Evolutionary conservation across 2,797 vertebrate genomes (phyloP), one percentile per base, ranked within the genome.

Genomic region (Falco naumanni): DNA sequence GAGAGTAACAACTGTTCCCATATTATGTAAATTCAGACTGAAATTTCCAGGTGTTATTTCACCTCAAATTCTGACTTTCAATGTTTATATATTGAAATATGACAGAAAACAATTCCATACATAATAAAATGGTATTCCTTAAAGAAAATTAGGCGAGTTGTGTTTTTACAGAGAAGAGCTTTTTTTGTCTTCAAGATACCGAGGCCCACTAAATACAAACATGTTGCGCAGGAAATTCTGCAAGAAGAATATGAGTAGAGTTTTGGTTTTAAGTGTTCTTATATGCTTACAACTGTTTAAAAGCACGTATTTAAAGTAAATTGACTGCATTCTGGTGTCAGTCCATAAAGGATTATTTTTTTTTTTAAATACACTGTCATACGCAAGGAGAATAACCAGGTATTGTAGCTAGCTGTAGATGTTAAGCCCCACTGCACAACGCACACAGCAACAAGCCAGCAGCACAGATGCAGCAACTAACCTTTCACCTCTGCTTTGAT

Each of bases 401-500:
- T 71, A 15, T 6, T 45, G 28, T 57, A 34, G 43, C 34, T 87
- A 57, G 33, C 53, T 85, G 11, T 21, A 68, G 64, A 18, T 3
- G 21, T 78, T 81, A 84, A 84, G 33, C n/a, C 25, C 26, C 50
- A 31, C 20, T 43, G 47, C 65, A 66, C 0, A 0, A 74, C 21
- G 34, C 21, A 68, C 48, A 43, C 22, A 65, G 48, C 3, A 6
- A 82, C 54, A 53, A 9, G 31, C 25, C 63, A 94, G 63, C 61
- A 84, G 43, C 34, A 93, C 41, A 93, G 66, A 54, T 29, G 48
- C 29, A 89, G 45, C 12, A 95, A 98, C 98, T 68, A 94, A 98
- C 98, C 98, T 98, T 97, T 95, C 98, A 98, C 98, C 98, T 98
- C 98, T 86, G 92, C 94, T 98, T 99, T 99, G 66, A 97, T 17